phyloP scores from a whole-genome alignment of 2,888 invertebrate species.

The Theristus sp. region DNA sequence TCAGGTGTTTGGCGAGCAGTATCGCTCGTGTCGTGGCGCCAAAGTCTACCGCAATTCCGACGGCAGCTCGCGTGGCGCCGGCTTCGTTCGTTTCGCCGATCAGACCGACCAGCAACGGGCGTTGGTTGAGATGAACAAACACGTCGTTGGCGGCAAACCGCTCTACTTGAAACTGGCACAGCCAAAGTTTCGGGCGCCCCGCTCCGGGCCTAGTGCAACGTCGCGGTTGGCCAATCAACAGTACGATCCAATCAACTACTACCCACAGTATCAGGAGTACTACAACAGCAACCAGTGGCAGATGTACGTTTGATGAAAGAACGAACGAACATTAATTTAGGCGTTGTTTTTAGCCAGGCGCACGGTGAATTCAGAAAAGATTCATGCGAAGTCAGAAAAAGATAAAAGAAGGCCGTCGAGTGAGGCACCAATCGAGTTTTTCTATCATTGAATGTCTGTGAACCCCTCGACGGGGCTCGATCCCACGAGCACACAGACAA shows the following conservation, averaged over 20 bases:
- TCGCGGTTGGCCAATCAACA: not conserved
- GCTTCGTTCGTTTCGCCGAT: slow-evolving; percentile 33
- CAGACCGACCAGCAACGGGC: slow-evolving; percentile 34
- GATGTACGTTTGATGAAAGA: slow-evolving; percentile 5
- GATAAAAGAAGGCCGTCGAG: too few relatives aligned
- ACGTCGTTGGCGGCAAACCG: slow-evolving; percentile 13
- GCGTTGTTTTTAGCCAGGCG: too few relatives aligned
- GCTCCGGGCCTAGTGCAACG: not conserved
- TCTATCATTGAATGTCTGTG: too few relatives aligned
- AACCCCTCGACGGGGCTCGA: too few relatives aligned
- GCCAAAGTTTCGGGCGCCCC: slow-evolving; percentile 7
- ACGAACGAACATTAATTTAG: too few relatives aligned
- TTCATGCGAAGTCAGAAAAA: too few relatives aligned
- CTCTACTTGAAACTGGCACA: slow-evolving; percentile 17
- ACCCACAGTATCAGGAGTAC: slow-evolving; percentile 4
- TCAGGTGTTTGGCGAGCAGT: slow-evolving; percentile 30
- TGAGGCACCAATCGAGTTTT: too few relatives aligned
- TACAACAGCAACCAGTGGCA: slow-evolving; percentile 8
- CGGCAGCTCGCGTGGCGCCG: slow-evolving; percentile 29
- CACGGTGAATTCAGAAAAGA: too few relatives aligned
- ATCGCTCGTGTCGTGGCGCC: slow-evolving; percentile 32
- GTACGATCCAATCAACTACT: slow-evolving; percentile 8
- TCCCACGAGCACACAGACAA: too few relatives aligned
- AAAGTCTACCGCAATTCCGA: slow-evolving; percentile 32
- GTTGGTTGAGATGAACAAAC: slow-evolving; percentile 32